These are phyloP conservation scores for Oceanodroma tethys DNA, from an alignment of 2,113 vertebrate genomes.

Conservation along the genomic window DNA sequence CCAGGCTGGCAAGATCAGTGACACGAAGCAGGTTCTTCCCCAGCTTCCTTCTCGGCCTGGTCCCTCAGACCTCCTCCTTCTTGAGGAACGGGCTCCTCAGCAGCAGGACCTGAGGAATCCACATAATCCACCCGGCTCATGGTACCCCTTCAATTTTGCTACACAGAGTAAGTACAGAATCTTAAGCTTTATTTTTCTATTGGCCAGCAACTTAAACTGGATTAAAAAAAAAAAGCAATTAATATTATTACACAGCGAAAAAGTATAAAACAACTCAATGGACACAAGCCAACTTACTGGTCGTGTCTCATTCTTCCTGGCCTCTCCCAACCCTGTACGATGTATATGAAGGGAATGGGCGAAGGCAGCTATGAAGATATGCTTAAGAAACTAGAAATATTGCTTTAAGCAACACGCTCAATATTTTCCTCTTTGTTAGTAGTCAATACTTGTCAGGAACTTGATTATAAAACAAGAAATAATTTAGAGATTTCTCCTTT, in stretches of 20 bases:
- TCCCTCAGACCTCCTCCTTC: background rate
- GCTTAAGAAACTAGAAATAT: constrained; percentile 34
- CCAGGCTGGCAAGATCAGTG: background rate
- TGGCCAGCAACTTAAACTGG: constrained; percentile 61
- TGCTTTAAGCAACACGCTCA: constrained; percentile 58
- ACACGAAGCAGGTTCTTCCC: rapidly evolving
- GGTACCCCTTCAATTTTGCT: background rate
- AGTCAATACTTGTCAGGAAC: constrained; percentile 29
- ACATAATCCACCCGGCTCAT: background rate
- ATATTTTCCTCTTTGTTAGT: constrained; percentile 41
- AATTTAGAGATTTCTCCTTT: constrained; percentile 47
- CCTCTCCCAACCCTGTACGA: background rate
- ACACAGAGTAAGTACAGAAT: background rate
- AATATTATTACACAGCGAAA: constrained; percentile 40
- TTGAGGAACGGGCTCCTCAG: background rate
- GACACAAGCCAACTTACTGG: background rate
- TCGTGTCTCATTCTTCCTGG: background rate
- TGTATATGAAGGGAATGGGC: background rate
- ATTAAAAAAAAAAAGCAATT: constrained; percentile 31
- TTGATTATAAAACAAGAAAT: constrained; percentile 25
- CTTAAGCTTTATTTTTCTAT: constrained; percentile 67
- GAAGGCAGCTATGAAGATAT: constrained; percentile 25
- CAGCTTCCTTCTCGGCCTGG: background rate
- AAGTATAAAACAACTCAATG: constrained; percentile 23
- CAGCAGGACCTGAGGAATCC: background rate